Conservation (phyloP, 2,797 vertebrate species). For the Serranus cabrilla region DNA sequence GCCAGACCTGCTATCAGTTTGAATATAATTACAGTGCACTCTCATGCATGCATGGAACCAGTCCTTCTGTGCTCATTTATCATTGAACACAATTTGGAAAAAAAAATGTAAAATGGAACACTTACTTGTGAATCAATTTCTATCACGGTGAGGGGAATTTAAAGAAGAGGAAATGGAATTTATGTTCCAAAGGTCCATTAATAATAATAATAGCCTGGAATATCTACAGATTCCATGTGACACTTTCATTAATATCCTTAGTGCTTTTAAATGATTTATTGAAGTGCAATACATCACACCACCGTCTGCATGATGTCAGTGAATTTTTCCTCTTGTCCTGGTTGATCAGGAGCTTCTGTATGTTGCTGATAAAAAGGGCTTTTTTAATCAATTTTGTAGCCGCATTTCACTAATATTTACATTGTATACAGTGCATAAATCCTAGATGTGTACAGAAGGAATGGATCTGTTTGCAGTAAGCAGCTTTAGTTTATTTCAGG, state of each 20-base stretch:
- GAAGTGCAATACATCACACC: conserved; percentile 56
- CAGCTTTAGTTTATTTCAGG: conserved; percentile 40
- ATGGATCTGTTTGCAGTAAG: conserved; percentile 34
- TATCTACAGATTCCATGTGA: conserved; percentile 78
- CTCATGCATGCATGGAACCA: conserved; percentile 78
- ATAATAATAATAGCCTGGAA: conserved; percentile 83
- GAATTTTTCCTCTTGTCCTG: conserved; percentile 21
- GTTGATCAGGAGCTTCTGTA: conserved; percentile 22
- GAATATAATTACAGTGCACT: conserved; percentile 74
- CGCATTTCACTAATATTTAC: conserved; percentile 6
- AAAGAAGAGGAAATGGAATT: conserved; percentile 80
- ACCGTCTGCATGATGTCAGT: conserved; percentile 23
- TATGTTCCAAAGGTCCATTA: conserved; percentile 79
- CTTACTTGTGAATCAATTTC: conserved; percentile 83
- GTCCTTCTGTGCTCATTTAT: conserved; percentile 68
- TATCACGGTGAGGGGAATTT: conserved; percentile 69
- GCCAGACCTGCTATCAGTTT: conserved; percentile 74
- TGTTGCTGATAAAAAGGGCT: conserved; percentile 10
- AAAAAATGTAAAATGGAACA: conserved; percentile 69
- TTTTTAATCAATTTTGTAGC: conserved; percentile 7
- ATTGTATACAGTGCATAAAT: conserved; percentile 29
- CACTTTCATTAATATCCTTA: conserved; percentile 80
- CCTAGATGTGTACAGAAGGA: conserved; percentile 1
- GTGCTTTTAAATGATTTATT: conserved; percentile 78
- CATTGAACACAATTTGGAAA: conserved; percentile 63